Percentiles rank a stretch among this genome's conserved stretches.
Evolutionary conservation across 2,113 vertebrate species (phyloP).

Genomic region (Clinocottus analis): DNA sequence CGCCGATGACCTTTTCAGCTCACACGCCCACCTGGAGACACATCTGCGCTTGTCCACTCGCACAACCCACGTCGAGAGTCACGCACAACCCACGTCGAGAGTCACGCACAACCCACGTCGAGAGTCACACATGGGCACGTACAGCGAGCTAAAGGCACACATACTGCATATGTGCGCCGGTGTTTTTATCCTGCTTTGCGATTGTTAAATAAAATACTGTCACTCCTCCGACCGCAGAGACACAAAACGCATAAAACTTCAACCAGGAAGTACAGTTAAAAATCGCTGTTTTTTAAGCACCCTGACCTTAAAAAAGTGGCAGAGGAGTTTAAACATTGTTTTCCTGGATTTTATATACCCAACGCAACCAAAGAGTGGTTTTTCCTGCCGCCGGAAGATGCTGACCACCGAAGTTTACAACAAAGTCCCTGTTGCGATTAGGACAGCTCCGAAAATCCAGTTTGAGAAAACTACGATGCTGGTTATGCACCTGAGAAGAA

Average conservation of each 20-base stretch:
- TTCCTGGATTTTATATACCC: conserved; percentile 13
- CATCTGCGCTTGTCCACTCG: neutral
- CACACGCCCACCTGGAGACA: conserved; percentile 34
- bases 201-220: conserved; percentile 16
- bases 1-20: conserved; percentile 48
- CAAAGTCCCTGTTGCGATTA: conserved; percentile 44
- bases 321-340: conserved; percentile 28
- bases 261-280: neutral
- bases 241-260: neutral
- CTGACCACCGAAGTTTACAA: conserved; percentile 43
- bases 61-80: conserved; percentile 12
- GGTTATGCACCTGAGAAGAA: neutral
- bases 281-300: neutral
- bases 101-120: neutral
- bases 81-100: conserved; percentile 3
- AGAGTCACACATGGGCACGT: neutral
- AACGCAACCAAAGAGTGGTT: conserved; percentile 4
- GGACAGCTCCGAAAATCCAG: conserved; percentile 4
- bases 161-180: neutral
- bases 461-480: neutral
- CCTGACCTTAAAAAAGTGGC: neutral
- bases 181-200: neutral
- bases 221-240: neutral
- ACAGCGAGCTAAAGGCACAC: conserved; percentile 2
- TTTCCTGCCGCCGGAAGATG: conserved; percentile 29